A percentile compares a stretch with the other conserved stretches of the same genome.
These are phyloP conservation scores for Sycophila texana DNA, from an alignment of 2,888 invertebrate genomes.

Conservation along the genomic window DNA sequence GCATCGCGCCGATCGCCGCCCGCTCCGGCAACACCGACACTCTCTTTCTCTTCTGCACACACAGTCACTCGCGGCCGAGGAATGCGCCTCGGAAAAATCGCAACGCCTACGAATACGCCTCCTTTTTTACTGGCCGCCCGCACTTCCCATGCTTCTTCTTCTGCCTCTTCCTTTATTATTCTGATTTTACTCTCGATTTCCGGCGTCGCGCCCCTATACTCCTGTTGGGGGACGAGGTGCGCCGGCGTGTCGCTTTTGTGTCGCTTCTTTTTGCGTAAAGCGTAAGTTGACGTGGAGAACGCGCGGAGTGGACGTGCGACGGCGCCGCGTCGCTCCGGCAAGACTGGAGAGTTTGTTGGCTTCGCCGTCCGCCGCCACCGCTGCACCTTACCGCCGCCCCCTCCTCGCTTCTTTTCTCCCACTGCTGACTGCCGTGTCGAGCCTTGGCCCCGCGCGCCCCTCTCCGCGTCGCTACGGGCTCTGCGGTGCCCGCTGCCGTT, in stretches of 20 bases:
- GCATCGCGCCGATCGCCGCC: too few relatives aligned
- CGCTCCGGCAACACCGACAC: neutral
- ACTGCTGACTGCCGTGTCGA: neutral
- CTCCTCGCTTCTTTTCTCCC: conserved; percentile 37
- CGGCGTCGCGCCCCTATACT: too few relatives aligned
- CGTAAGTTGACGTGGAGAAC: neutral
- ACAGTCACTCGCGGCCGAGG: neutral
- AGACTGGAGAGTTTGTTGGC: conserved; percentile 74
- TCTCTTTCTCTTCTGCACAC: neutral
- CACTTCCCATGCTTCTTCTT: neutral
- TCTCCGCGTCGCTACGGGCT: too few relatives aligned
- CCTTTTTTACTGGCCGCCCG: neutral
- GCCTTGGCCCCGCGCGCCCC: neutral
- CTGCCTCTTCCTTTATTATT: neutral
- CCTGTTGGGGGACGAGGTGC: too few relatives aligned
- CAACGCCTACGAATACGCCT: too few relatives aligned
- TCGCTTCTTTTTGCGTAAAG: neutral
- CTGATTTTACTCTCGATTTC: too few relatives aligned
- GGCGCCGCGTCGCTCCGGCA: conserved; percentile 66
- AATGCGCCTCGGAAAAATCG: neutral
- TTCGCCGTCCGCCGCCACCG: conserved; percentile 62
- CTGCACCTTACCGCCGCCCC: conserved; percentile 55
- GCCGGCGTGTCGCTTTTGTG: neutral
- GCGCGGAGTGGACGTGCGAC: conserved; percentile 8
- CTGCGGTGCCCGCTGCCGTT: neutral